Evolutionary conservation across 2,797 vertebrate genomes (phyloP), one percentile per base, ranked within the genome.

Genomic region (Erpetoichthys calabaricus): DNA sequence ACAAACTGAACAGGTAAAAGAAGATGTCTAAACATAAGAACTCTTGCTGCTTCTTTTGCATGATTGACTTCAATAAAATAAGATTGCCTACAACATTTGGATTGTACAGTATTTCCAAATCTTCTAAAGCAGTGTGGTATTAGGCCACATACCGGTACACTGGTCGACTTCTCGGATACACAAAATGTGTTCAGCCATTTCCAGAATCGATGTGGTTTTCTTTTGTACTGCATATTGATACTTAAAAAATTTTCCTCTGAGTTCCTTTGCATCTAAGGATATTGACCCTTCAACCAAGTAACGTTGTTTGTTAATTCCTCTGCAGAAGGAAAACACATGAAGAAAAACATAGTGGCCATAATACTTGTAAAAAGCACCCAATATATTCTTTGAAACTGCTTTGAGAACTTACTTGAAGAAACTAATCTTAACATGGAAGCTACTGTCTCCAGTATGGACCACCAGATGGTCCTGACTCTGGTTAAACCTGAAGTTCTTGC

Each of bases 401-500:
- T 49, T 3, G 47, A n/a, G 47, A 49, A 49, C 75, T 76, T 47
- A 81, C 75, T 55, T 55, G 57, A 70, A 76, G 0, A 66, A 0
- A 1, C 43, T 79, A 0, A 70, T 56, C 7, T 72, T 0, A 0
- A 81, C 53, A 8, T 53, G 3, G 0, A 0, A 0, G 6, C 0
- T 2, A 0, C 0, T 0, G 6, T 8, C 4, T 51, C 0, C 0
- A 51, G 0, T 1, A 42, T 80, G 1, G 1, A 57, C 1, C 1
- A 84, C 58, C 0, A 3, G 42, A 7, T 45, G 52, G 64, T 80
- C 66, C 0, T 0, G 0, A 0, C 66, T 0, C 7, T 0, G 25
- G 25, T 56, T 58, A 60, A 84, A 84, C 44, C 0, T 56, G 2
- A 86, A 85, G 61, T 6, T 68, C 54, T 68, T 79, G 62, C 78